phyloP scores from a whole-genome alignment of 37 sponge, comb jelly and placozoan species.

The Cliona cf. orientalis region DNA sequence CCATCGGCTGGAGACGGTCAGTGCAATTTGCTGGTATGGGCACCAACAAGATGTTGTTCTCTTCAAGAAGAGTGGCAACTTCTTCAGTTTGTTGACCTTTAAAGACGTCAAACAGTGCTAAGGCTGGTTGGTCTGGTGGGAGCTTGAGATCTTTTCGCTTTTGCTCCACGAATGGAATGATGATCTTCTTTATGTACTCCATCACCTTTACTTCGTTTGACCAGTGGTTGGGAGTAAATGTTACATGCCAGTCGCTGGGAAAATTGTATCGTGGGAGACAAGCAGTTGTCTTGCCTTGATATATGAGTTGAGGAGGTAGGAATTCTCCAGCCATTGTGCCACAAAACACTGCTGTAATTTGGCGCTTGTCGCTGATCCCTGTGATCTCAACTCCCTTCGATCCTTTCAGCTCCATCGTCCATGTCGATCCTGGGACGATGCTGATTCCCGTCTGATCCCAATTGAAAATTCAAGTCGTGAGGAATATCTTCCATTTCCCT shows the following conservation, averaged over 20 bases:
- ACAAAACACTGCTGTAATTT: constrained; percentile 45
- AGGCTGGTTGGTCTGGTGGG: constrained; percentile 29
- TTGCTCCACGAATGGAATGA: no score
- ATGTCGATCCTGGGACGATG: constrained; percentile 47
- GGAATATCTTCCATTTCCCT: constrained; percentile 63
- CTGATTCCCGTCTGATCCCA: constrained; percentile 59
- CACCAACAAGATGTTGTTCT: constrained; percentile 24
- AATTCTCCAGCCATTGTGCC: constrained; percentile 55
- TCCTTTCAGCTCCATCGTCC: constrained; percentile 52
- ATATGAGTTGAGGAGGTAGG: constrained; percentile 39
- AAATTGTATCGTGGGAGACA: constrained; percentile 9
- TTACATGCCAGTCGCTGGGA: constrained; percentile 17
- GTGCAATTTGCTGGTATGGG: constrained; percentile 63
- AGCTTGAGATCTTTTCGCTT: constrained; percentile 44
- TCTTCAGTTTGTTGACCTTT: constrained; percentile 52
- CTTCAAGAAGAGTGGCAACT: constrained; percentile 1
- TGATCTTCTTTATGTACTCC: background rate
- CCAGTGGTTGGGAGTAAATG: constrained; percentile 20
- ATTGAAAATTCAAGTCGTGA: constrained; percentile 39
- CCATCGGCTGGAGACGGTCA: constrained; percentile 61
- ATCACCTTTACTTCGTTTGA: constrained; percentile 17
- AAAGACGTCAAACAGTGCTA: constrained; percentile 62
- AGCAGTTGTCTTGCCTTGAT: constrained; percentile 24
- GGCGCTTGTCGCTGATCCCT: constrained; percentile 37
- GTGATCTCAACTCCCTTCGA: constrained; percentile 37